Conservation (phyloP, 2,888 invertebrate species). For the Chymomyza caudatula region DNA sequence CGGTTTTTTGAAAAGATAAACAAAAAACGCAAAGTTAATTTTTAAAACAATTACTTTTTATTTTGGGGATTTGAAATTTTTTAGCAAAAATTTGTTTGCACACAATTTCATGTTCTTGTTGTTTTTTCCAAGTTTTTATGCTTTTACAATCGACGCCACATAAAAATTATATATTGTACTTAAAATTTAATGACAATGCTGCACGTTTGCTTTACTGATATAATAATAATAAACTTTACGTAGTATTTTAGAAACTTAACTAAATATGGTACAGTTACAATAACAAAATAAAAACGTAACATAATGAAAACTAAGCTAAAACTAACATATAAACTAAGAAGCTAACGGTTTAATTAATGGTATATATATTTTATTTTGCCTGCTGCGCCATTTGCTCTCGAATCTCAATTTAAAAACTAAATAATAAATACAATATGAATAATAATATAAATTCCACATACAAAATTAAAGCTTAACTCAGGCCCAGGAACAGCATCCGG, state of each 20-base stretch:
- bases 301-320: constrained; percentile 24
- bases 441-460: constrained; percentile 21
- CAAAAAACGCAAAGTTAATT: constrained; percentile 14
- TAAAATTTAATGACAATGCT: constrained; percentile 68
- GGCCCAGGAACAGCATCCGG: background rate
- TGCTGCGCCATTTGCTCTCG: too few relatives aligned
- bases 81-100: background rate
- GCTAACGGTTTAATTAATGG: constrained; percentile 8
- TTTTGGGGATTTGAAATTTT: constrained; percentile 10
- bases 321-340: constrained; percentile 27
- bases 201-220: constrained; percentile 40
- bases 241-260: constrained; percentile 48
- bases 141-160: constrained; percentile 25
- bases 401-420: constrained; percentile 56
- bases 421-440: constrained; percentile 59
- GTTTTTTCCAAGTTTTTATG: constrained; percentile 22
- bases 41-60: constrained; percentile 61
- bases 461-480: constrained; percentile 60
- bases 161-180: constrained; percentile 54
- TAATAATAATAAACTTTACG: constrained; percentile 34
- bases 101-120: constrained; percentile 20
- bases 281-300: constrained; percentile 54
- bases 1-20: background rate
- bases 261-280: constrained; percentile 41
- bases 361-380: background rate